phyloP scores from a whole-genome alignment of 2,888 invertebrate species.

The Hermodice carunculata region DNA sequence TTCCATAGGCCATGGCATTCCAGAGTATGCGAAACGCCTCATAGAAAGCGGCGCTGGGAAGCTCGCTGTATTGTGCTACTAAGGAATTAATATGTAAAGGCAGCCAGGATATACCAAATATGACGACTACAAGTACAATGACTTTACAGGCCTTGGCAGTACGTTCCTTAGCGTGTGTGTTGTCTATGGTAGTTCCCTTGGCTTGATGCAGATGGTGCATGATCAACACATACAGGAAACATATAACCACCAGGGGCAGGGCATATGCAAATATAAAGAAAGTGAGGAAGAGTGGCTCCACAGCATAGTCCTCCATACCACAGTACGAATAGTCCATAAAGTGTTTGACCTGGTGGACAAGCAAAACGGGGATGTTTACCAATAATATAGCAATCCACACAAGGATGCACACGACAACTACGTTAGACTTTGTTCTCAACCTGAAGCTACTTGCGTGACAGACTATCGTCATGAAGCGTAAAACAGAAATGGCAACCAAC shows the following conservation, averaged over 20 bases:
- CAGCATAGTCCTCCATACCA: slow-evolving; percentile 9
- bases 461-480: slow-evolving; percentile 39
- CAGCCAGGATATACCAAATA: slow-evolving; percentile 35
- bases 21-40: slow-evolving; percentile 28
- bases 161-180: slow-evolving; percentile 18
- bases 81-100: slow-evolving; percentile 35
- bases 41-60: slow-evolving; percentile 18
- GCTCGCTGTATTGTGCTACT: slow-evolving; percentile 16
- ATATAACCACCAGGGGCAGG: slow-evolving; percentile 26
- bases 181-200: slow-evolving; percentile 10
- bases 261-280: slow-evolving; percentile 35
- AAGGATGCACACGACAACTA: slow-evolving; percentile 25
- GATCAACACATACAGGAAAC: slow-evolving; percentile 28
- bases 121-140: slow-evolving; percentile 32
- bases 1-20: slow-evolving; percentile 32
- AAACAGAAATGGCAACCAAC: slow-evolving; percentile 39
- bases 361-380: slow-evolving; percentile 19
- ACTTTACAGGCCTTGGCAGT: slow-evolving; percentile 27
- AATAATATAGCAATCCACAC: slow-evolving; percentile 28
- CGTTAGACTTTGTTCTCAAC: slow-evolving; percentile 21
- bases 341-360: slow-evolving; percentile 22
- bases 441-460: not conserved
- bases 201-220: slow-evolving; percentile 19
- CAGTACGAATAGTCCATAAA: slow-evolving; percentile 10
- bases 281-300: slow-evolving; percentile 17